Evolutionary conservation across 1,140 invertebrate species (phyloP).

Genomic region (Pseudomyrmex gracilis): DNA sequence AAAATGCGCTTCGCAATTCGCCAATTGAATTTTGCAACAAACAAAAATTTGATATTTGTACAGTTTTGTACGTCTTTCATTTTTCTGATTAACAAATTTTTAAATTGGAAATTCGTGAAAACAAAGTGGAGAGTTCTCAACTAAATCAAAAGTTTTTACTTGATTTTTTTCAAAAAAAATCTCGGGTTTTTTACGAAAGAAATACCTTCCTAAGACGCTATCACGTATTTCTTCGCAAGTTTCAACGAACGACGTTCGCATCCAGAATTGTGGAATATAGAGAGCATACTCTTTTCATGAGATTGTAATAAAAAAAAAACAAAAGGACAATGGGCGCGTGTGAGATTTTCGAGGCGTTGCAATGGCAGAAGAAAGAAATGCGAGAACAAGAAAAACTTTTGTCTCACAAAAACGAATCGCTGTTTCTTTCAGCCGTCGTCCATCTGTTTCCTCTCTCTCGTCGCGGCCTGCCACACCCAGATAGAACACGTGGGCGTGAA

Average conservation of each 20-base stretch:
- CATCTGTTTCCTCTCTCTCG: conserved; percentile 34
- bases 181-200: no score
- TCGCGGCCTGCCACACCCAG: conserved; percentile 53
- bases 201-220: no score
- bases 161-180: no score
- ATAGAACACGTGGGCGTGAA: conserved; percentile 34
- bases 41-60: no score
- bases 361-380: not conserved
- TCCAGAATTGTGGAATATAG: not conserved
- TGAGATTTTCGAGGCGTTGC: not conserved
- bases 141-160: no score
- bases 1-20: not conserved
- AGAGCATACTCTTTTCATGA: not conserved
- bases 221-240: no score
- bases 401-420: not conserved
- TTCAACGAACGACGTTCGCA: no score
- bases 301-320: not conserved
- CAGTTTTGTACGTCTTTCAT: not conserved
- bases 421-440: conserved; percentile 24
- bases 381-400: conserved; percentile 1
- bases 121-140: no score
- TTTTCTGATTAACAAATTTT: not conserved
- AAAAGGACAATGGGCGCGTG: not conserved
- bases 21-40: not conserved
- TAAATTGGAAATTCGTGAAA: no score